Evolutionary conservation across 2,113 vertebrate species (phyloP).

Genomic region (Micronycteris hirsuta): DNA sequence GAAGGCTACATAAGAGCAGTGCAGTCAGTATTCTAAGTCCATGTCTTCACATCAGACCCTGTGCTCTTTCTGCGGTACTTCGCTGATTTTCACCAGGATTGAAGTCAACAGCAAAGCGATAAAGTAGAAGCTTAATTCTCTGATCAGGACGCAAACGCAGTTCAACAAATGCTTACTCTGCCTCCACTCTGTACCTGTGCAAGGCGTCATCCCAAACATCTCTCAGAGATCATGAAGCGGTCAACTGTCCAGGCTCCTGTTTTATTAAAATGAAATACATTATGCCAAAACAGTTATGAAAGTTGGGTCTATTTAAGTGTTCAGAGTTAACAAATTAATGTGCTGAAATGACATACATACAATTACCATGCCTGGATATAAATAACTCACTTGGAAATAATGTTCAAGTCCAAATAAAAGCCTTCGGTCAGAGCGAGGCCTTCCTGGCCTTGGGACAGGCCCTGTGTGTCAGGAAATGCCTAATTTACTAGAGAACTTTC

Average conservation of each 20-base stretch:
- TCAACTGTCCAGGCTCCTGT: neutral
- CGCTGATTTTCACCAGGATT: neutral
- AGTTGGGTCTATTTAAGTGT: neutral
- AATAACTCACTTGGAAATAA: neutral
- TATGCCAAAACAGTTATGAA: neutral
- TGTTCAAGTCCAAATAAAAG: slow-evolving; percentile 3
- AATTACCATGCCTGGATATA: neutral
- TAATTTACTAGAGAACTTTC: slow-evolving; percentile 20
- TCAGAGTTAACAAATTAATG: neutral
- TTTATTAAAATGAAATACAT: slow-evolving; percentile 8
- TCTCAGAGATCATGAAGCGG: neutral
- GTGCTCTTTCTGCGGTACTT: neutral
- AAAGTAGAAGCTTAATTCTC: neutral
- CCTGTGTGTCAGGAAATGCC: neutral
- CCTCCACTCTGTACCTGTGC: neutral
- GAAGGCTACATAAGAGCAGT: neutral
- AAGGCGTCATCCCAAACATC: neutral
- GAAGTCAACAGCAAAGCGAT: neutral
- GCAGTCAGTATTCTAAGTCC: neutral
- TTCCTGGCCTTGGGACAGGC: neutral
- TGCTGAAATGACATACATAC: neutral
- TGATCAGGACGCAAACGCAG: neutral
- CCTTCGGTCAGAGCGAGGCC: neutral
- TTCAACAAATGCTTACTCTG: neutral
- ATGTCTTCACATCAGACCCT: neutral